phyloP scores from a whole-genome alignment of 2,113 vertebrate species.

The Chaenocephalus aceratus region DNA sequence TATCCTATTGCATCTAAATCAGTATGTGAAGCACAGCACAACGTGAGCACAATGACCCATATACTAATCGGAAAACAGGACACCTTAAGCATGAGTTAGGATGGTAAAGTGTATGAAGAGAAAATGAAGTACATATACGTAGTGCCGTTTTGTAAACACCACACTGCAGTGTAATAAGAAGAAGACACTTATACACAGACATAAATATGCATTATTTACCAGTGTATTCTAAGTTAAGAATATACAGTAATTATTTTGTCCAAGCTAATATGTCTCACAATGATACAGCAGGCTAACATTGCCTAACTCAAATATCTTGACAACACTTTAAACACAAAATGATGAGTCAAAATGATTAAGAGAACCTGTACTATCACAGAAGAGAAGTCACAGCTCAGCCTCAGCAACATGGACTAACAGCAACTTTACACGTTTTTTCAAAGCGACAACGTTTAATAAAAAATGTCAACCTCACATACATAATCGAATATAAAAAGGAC shows the following conservation, averaged over 20 bases:
- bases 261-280: background rate
- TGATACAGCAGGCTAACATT: background rate
- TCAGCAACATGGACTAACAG: background rate
- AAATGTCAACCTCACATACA: background rate
- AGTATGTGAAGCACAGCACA: constrained; percentile 28
- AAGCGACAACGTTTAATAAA: background rate
- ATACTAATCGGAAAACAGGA: constrained; percentile 37
- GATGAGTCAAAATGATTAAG: background rate
- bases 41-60: constrained; percentile 34
- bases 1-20: constrained; percentile 36
- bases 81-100: constrained; percentile 8
- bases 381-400: background rate
- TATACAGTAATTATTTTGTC: background rate
- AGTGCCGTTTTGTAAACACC: background rate
- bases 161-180: background rate
- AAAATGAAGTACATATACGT: background rate
- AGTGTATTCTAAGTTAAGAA: no score
- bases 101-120: background rate
- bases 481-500: background rate
- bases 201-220: background rate
- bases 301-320: background rate
- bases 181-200: background rate
- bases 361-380: background rate
- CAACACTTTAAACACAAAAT: background rate
- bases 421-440: background rate